These are phyloP conservation scores for Heliothis virescens DNA, from an alignment of 1,140 invertebrate species.

Conservation along the genomic window DNA sequence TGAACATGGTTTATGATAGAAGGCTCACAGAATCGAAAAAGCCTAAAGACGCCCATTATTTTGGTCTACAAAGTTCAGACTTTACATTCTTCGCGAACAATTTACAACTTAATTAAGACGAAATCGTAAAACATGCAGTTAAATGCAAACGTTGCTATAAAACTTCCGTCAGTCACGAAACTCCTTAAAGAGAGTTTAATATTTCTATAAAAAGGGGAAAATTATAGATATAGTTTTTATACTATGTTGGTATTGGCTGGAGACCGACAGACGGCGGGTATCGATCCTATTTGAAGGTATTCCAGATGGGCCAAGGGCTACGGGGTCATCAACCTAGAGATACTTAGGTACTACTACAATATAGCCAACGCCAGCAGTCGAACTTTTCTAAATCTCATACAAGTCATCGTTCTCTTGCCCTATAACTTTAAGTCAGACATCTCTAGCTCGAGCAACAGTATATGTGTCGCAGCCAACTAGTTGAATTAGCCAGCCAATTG, in stretches of 20 bases:
- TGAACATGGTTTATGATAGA: not conserved
- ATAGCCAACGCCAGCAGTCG: too few species aligned
- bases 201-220: not conserved
- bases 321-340: not conserved
- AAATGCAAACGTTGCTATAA: constrained; percentile 24
- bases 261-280: not conserved
- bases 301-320: not conserved
- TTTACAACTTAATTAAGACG: constrained; percentile 29
- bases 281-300: not conserved
- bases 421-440: too few species aligned
- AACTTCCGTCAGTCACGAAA: constrained; percentile 13
- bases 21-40: not conserved
- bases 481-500: too few species aligned
- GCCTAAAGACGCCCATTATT: not conserved
- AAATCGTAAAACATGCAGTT: constrained; percentile 18
- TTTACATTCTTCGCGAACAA: not conserved
- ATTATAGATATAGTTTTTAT: not conserved
- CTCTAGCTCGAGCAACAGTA: too few species aligned
- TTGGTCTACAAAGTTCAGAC: not conserved
- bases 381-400: too few species aligned
- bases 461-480: too few species aligned
- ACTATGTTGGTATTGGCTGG: not conserved
- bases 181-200: not conserved
- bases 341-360: too few species aligned
- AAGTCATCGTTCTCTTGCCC: too few species aligned